A percentile compares a stretch with the other conserved stretches of the same genome.
These are phyloP conservation scores for Drosophila punjabiensis DNA, from an alignment of 1,140 invertebrate genomes.

Conservation along the genomic window DNA sequence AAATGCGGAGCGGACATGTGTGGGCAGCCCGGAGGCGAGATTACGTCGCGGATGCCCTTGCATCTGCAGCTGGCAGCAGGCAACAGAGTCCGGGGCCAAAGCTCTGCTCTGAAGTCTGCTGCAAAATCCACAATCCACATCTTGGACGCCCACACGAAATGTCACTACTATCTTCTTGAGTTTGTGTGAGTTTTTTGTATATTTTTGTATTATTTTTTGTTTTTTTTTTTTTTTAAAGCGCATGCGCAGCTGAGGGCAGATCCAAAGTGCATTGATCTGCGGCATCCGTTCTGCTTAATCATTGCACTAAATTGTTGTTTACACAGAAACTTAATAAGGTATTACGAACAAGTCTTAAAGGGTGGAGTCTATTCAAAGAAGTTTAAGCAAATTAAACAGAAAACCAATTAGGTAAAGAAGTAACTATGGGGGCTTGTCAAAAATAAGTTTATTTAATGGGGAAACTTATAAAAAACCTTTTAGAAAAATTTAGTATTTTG, in stretches of 20 bases:
- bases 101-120: conserved; percentile 15
- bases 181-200: neutral
- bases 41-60: conserved; percentile 53
- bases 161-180: conserved; percentile 41
- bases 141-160: conserved; percentile 52
- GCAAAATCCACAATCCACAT: conserved; percentile 42
- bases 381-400: neutral
- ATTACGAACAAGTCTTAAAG: neutral
- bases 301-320: conserved; percentile 3
- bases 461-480: no score
- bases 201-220: neutral
- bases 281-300: conserved; percentile 12
- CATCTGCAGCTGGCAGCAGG: conserved; percentile 48
- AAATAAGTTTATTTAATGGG: no score
- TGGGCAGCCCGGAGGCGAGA: conserved; percentile 61
- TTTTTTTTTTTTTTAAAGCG: neutral
- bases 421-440: no score
- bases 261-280: conserved; percentile 34
- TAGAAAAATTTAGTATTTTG: no score
- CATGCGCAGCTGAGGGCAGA: conserved; percentile 28
- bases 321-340: conserved; percentile 7
- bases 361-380: neutral
- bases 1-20: conserved; percentile 57
- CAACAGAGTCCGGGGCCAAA: neutral
- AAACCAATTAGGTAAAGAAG: neutral